Evolutionary conservation across 2,113 vertebrate genomes (phyloP).

Genomic region (Isurus oxyrinchus): DNA sequence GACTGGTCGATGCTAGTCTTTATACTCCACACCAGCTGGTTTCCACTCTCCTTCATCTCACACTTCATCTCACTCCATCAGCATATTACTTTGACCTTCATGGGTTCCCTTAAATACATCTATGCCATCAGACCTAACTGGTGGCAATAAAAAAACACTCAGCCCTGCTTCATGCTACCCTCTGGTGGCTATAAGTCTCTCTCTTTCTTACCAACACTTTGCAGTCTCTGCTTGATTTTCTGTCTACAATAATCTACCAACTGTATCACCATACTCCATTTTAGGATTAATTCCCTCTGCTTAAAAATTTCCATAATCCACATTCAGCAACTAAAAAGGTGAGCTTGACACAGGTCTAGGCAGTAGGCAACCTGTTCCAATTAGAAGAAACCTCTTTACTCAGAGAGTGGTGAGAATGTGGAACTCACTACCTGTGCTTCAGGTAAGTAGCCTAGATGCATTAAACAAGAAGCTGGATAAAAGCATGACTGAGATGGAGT

Average conservation of each 20-base stretch:
- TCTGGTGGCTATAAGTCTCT: background rate
- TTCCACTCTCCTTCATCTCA: background rate
- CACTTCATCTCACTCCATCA: background rate
- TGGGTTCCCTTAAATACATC: background rate
- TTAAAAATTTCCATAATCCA: background rate
- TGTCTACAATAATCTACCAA: background rate
- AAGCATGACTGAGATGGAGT: background rate
- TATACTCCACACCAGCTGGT: background rate
- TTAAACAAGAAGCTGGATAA: background rate
- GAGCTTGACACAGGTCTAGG: background rate
- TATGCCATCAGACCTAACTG: background rate
- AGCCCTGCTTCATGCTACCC: background rate
- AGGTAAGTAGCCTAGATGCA: background rate
- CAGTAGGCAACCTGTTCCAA: background rate
- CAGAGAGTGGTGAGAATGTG: background rate
- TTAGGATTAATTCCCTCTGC: background rate
- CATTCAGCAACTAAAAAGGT: background rate
- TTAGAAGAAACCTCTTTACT: background rate
- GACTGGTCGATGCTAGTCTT: background rate
- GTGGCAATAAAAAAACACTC: background rate
- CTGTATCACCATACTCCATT: background rate
- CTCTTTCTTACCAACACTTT: no score
- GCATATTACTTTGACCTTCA: background rate
- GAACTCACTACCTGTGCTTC: background rate
- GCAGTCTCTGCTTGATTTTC: background rate